Evolutionary conservation across 2,797 vertebrate genomes (phyloP).

Genomic region (Eremophila alpestris): DNA sequence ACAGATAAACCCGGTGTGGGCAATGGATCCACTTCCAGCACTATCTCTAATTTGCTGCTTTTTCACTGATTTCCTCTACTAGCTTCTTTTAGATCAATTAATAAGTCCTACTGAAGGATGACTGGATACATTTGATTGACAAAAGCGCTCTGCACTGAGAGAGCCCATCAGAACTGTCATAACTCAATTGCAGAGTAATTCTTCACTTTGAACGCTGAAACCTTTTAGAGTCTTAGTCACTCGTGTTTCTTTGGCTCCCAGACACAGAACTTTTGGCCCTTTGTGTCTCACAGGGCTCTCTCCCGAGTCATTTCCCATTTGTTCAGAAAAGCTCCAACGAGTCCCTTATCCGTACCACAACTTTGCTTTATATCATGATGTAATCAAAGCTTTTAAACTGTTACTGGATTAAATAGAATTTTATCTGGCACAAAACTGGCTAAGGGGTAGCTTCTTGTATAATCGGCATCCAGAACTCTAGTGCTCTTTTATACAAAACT

Average conservation of each 20-base stretch:
- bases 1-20: background rate
- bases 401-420: background rate
- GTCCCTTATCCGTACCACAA: background rate
- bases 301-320: background rate
- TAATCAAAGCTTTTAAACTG: background rate
- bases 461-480: background rate
- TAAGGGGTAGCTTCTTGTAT: background rate
- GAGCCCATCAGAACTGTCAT: background rate
- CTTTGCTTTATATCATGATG: background rate
- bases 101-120: background rate
- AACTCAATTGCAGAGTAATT: background rate
- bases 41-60: fast-evolving
- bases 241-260: background rate
- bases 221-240: background rate
- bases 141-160: background rate
- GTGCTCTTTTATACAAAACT: background rate
- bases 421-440: background rate
- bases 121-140: background rate
- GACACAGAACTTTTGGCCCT: background rate
- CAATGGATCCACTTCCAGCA: background rate
- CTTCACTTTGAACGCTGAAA: background rate
- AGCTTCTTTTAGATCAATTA: background rate
- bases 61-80: background rate
- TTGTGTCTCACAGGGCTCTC: background rate
- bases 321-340: background rate